phyloP scores from a whole-genome alignment of 2,113 vertebrate genomes.

The human (Homo sapiens) region GRCh38 chr5:73560001-73560500 shows the following conservation, averaged over 20 bases:
- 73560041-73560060: too few relatives aligned
- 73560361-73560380: background rate
- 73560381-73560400: too few relatives aligned
- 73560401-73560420: too few relatives aligned
- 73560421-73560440: too few relatives aligned
- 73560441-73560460: too few relatives aligned
- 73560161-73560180: background rate
- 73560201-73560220: background rate
- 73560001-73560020: too few relatives aligned
- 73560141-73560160: constrained; percentile 1
- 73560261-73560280: background rate
- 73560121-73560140: background rate
- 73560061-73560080: background rate
- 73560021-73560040: too few relatives aligned
- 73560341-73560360: background rate
- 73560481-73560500: too few relatives aligned
- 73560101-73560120: constrained; percentile 43
- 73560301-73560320: background rate
- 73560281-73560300: background rate
- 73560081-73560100: background rate
- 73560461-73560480: too few relatives aligned
- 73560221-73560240: background rate
- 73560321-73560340: background rate
- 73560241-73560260: background rate
- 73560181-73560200: background rate